These are phyloP conservation scores for Pachyuromys duprasi DNA, from an alignment of 2,797 vertebrate species.

Conservation along the genomic window DNA sequence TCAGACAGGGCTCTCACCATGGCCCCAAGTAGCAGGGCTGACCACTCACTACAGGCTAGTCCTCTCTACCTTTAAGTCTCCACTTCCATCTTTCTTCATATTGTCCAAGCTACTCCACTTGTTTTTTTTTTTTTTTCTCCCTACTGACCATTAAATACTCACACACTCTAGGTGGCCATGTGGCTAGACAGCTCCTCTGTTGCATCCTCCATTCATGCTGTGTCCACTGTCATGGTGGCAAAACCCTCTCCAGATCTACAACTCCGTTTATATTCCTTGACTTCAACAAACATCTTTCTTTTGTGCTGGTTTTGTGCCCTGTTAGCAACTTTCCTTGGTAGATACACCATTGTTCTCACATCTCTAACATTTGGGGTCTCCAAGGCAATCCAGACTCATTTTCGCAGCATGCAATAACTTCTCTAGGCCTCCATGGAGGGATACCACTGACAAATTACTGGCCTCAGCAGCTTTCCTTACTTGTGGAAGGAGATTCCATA, in stretches of 20 bases:
- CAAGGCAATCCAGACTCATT: not conserved
- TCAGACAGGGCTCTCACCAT: not conserved
- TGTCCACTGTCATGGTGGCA: no score
- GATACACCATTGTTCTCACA: not conserved
- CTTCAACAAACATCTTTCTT: not conserved
- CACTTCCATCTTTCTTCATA: not conserved
- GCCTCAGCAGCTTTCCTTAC: not conserved
- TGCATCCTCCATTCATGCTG: not conserved
- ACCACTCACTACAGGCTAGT: not conserved
- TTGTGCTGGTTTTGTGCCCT: not conserved
- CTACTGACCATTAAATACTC: not conserved
- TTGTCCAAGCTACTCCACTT: not conserved
- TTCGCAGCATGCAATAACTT: not conserved
- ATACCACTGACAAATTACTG: not conserved
- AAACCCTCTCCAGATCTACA: not conserved
- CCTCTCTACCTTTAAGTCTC: not conserved
- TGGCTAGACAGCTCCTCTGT: not conserved
- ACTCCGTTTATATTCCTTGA: not conserved
- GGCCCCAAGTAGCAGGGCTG: not conserved
- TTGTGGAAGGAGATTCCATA: not conserved
- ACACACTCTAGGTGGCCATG: not conserved
- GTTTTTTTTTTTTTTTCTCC: not conserved
- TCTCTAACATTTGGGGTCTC: not conserved
- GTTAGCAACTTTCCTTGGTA: not conserved
- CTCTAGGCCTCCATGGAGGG: not conserved